Percentiles rank a stretch among this genome's conserved stretches.
phyloP scores from a whole-genome alignment of 1,140 invertebrate genomes.

The Calephelis virginiensis region DNA sequence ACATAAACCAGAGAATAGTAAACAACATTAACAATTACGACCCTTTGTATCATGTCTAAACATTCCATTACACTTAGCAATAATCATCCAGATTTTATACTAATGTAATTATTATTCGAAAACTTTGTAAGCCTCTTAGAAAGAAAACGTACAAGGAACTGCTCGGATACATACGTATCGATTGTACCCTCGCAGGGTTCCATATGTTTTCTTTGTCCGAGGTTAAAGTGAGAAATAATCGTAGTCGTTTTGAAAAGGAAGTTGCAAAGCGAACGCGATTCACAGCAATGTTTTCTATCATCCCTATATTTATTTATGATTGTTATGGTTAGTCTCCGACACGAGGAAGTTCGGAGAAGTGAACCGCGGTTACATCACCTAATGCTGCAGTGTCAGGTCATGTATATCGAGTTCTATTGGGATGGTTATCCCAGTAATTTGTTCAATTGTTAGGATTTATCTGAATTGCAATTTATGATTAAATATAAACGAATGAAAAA shows the following conservation, averaged over 20 bases:
- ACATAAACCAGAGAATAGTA: background rate
- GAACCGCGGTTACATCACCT: conserved; percentile 21
- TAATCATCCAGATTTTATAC: conserved; percentile 17
- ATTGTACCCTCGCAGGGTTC: conserved; percentile 64
- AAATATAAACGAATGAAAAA: conserved; percentile 76
- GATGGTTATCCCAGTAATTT: conserved; percentile 65
- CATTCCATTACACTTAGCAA: conserved; percentile 17
- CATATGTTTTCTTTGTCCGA: conserved; percentile 60
- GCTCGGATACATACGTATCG: conserved; percentile 60
- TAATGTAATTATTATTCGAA: conserved; percentile 30
- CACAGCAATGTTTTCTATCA: conserved; percentile 52
- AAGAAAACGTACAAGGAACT: conserved; percentile 61
- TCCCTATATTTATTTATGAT: conserved; percentile 52
- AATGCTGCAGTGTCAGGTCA: conserved; percentile 33
- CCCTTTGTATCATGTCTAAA: conserved; percentile 1
- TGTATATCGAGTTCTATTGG: conserved; percentile 42
- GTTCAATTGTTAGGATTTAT: conserved; percentile 78
- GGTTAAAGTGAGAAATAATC: conserved; percentile 47
- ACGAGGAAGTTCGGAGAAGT: conserved; percentile 12
- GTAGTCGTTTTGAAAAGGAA: conserved; percentile 62
- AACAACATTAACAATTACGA: conserved; percentile 7
- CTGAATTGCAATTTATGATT: conserved; percentile 78
- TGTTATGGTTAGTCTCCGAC: conserved; percentile 40
- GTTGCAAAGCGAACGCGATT: conserved; percentile 69
- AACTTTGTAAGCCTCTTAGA: conserved; percentile 62